A percentile compares a stretch with the other conserved stretches of the same genome.
phyloP scores from a whole-genome alignment of 1,140 invertebrate genomes.

The Atta texana region DNA sequence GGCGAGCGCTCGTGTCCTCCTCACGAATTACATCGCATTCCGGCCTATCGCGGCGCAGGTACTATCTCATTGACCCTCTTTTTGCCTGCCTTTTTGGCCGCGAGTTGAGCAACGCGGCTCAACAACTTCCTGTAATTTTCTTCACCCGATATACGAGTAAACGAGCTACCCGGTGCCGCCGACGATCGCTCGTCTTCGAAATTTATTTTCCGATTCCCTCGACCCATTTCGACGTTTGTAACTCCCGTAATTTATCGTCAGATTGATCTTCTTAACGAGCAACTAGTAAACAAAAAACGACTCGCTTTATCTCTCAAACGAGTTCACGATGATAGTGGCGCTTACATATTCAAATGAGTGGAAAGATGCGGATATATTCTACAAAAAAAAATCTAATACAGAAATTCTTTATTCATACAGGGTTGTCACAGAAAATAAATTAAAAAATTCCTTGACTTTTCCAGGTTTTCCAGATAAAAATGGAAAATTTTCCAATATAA shows the following conservation, averaged over 20 bases:
- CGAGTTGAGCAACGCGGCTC: slow-evolving; percentile 56
- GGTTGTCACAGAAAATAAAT: too few relatives aligned
- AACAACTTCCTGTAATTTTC: slow-evolving; percentile 78
- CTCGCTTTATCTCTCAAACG: neutral
- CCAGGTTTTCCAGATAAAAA: too few relatives aligned
- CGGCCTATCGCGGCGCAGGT: slow-evolving; percentile 68
- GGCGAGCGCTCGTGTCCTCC: slow-evolving; percentile 74
- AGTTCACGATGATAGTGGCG: neutral
- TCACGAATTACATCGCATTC: slow-evolving; percentile 74
- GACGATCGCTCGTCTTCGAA: slow-evolving; percentile 27
- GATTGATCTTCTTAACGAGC: slow-evolving; percentile 2
- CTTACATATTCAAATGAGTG: neutral
- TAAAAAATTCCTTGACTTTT: too few relatives aligned
- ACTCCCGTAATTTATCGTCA: neutral
- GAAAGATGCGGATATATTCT: neutral
- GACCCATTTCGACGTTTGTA: neutral
- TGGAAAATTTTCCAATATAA: too few relatives aligned
- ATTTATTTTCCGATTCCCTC: slow-evolving; percentile 36
- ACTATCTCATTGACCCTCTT: slow-evolving; percentile 70
- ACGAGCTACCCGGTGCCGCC: slow-evolving; percentile 41
- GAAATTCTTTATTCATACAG: neutral
- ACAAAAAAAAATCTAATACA: neutral
- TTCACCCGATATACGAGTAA: slow-evolving; percentile 48
- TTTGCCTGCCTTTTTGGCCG: slow-evolving; percentile 62
- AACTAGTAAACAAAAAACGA: neutral